These are phyloP conservation scores for Napeogenes sylphis DNA, from an alignment of 2,888 invertebrate genomes.

Conservation along the genomic window DNA sequence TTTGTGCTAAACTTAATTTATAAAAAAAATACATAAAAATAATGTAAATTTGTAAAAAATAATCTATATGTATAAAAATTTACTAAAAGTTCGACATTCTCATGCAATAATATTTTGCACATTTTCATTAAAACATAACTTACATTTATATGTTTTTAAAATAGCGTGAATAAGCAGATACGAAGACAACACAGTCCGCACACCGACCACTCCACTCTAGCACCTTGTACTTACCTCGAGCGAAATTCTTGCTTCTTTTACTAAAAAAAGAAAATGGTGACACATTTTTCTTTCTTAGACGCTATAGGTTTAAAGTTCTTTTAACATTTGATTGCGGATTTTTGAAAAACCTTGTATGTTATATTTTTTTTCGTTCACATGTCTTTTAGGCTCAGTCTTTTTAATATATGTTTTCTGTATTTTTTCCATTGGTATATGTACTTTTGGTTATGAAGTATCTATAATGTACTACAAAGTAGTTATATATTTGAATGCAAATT, in stretches of 20 bases:
- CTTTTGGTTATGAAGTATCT: conserved; percentile 37
- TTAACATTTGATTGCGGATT: conserved; percentile 21
- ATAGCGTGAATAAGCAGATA: conserved; percentile 34
- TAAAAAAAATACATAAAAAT: no score
- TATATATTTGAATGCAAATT: conserved; percentile 34
- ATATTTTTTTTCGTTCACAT: not conserved
- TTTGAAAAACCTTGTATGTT: conserved; percentile 1
- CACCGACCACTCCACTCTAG: conserved; percentile 51
- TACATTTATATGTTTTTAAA: conserved; percentile 33
- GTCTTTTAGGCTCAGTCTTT: not conserved
- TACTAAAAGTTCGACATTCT: not conserved
- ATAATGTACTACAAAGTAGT: conserved; percentile 46
- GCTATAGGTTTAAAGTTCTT: conserved; percentile 22
- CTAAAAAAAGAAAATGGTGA: conserved; percentile 34
- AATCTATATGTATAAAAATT: no score
- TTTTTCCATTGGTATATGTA: conserved; percentile 17
- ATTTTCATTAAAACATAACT: conserved; percentile 6
- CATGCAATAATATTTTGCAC: not conserved
- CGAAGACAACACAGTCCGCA: conserved; percentile 49
- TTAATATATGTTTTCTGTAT: no score
- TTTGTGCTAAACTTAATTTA: conserved; percentile 19
- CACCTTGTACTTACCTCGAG: conserved; percentile 54
- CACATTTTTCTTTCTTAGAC: conserved; percentile 32
- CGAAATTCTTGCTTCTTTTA: conserved; percentile 36
- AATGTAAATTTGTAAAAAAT: no score